Evolutionary conservation across 2,113 vertebrate species (phyloP).

Genomic region (Ondatra zibethicus): DNA sequence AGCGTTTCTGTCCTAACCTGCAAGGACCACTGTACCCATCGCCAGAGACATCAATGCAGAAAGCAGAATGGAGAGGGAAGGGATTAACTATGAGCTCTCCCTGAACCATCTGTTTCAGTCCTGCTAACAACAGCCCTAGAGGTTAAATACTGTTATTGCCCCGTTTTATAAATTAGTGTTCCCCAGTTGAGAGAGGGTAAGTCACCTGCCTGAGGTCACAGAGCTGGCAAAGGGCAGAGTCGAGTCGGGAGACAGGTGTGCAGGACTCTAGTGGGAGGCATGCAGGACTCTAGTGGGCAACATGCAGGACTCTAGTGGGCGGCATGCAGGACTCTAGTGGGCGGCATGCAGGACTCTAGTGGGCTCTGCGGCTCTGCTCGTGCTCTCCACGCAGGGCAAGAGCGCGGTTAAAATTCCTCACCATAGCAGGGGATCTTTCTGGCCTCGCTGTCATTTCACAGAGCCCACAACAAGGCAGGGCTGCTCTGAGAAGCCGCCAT

Average conservation of each 20-base stretch:
- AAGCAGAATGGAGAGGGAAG: too few relatives aligned
- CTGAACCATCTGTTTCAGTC: background rate
- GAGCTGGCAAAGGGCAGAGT: background rate
- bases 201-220: background rate
- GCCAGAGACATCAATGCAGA: background rate
- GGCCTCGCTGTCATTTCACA: background rate
- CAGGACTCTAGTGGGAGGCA: background rate
- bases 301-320: background rate
- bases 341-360: background rate
- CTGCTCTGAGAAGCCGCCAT: background rate
- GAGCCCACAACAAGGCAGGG: background rate
- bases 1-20: background rate
- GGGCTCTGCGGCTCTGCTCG: background rate
- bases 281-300: background rate
- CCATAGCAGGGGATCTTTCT: background rate
- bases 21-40: background rate
- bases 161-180: background rate
- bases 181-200: background rate
- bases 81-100: background rate
- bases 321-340: background rate
- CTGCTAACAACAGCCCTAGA: background rate
- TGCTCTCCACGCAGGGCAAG: rapidly evolving
- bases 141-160: background rate
- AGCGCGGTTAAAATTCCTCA: background rate
- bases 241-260: background rate